phyloP scores from a whole-genome alignment of 2,888 invertebrate species.

The Silvanus unidentatus region DNA sequence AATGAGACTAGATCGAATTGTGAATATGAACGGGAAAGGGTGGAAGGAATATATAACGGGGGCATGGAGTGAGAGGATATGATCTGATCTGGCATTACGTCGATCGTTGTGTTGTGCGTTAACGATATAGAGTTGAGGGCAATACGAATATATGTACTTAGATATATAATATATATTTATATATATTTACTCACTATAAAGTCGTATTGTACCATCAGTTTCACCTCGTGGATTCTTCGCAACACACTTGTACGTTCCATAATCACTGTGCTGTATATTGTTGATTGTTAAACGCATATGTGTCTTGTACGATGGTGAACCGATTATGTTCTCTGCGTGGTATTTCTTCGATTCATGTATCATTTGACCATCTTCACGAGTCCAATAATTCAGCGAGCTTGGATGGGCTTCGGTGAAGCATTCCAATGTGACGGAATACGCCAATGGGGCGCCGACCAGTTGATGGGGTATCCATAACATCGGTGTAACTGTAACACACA shows the following conservation, averaged over 20 bases:
- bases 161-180: neutral
- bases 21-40: slow-evolving; percentile 2
- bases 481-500: slow-evolving; percentile 75
- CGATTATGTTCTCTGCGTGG: slow-evolving; percentile 65
- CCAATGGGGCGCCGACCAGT: slow-evolving; percentile 77
- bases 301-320: slow-evolving; percentile 71
- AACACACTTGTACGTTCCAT: slow-evolving; percentile 81
- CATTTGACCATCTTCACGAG: slow-evolving; percentile 81
- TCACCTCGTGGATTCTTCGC: slow-evolving; percentile 88
- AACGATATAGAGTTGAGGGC: too few species aligned
- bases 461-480: slow-evolving; percentile 91
- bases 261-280: slow-evolving; percentile 72
- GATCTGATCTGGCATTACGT: slow-evolving; percentile 3
- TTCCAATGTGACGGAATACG: slow-evolving; percentile 77
- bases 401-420: slow-evolving; percentile 90
- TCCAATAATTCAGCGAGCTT: slow-evolving; percentile 87
- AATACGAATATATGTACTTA: too few species aligned
- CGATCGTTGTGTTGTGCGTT: too few species aligned
- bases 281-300: slow-evolving; percentile 81
- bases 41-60: neutral
- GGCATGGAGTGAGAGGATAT: neutral
- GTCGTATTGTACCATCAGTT: slow-evolving; percentile 81
- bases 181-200: slow-evolving; percentile 69
- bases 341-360: slow-evolving; percentile 81
- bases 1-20: neutral